Conservation (phyloP, 2,888 invertebrate genomes). For the Hyposoter didymator region DNA sequence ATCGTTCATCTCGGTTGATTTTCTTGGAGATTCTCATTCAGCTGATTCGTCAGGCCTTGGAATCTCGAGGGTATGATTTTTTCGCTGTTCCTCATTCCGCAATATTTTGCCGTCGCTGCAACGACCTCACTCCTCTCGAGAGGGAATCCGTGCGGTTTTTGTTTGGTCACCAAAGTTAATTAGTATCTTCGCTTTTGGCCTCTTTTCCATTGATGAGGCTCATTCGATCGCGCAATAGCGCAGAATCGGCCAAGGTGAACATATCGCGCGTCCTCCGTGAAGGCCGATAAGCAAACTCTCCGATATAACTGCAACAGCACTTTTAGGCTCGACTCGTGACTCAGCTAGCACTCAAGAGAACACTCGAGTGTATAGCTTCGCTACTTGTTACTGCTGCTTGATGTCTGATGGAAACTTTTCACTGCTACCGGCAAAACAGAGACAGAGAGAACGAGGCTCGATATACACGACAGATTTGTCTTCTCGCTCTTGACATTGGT, state of each 20-base stretch:
- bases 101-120: slow-evolving; percentile 51
- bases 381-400: slow-evolving; percentile 21
- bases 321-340: slow-evolving; percentile 59
- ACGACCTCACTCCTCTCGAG: slow-evolving; percentile 31
- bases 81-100: slow-evolving; percentile 22
- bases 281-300: slow-evolving; percentile 22
- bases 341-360: slow-evolving; percentile 42
- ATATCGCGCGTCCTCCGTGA: slow-evolving; percentile 44
- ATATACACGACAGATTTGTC: slow-evolving; percentile 31
- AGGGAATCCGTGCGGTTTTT: slow-evolving; percentile 34
- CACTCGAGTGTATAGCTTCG: slow-evolving; percentile 47
- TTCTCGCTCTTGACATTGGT: slow-evolving; percentile 27
- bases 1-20: neutral
- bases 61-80: slow-evolving; percentile 19
- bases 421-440: slow-evolving; percentile 29
- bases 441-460: slow-evolving; percentile 34
- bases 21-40: neutral
- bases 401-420: slow-evolving; percentile 34
- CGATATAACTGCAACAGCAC: slow-evolving; percentile 25
- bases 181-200: slow-evolving; percentile 49
- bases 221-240: slow-evolving; percentile 24
- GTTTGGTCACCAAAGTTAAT: slow-evolving; percentile 67
- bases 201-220: neutral
- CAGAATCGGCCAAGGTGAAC: slow-evolving; percentile 66
- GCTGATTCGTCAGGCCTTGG: neutral